Evolutionary conservation across 2,888 invertebrate species (phyloP), one percentile per base, ranked within the genome.

Genomic region (Spisula subtruncata): DNA sequence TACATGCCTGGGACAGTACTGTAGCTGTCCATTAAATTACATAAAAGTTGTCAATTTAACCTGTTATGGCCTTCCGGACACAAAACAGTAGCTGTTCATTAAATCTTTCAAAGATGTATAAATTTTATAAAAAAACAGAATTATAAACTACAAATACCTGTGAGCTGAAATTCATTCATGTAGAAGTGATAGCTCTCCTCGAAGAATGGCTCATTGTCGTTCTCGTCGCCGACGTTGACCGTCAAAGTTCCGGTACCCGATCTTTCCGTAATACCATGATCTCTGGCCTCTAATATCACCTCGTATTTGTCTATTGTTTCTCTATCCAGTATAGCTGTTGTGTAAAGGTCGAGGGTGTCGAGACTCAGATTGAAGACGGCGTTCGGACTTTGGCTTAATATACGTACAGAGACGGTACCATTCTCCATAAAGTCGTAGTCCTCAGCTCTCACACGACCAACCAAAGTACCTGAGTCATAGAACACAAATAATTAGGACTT

Each of bases 121-220:
- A n/a, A 2, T 41, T 41, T 41, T 2, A 41, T 8, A 2, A 8
- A 2, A 41, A 41, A 8, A 41, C 41, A 41, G 41, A 5, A 41
- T 41, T 41, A 41, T 41, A 41, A 41, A 8, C 41, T 5, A 41
- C 41, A 66, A 66, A 25, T 90, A 85, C 87, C 85, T 41, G 56
- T 46, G 2, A 41, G 71, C 54, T 90, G 87, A 18, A 56, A 56
- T 82, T 93, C 93, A 14, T 88, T 86, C 71, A 93, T 71, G 1
- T 83, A 32, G 18, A 90, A 86, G 10, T 25, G 32, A 80, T 91
- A 93, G 1, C 89, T 54, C 18, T 86, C 16, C 6, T 83, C 89
- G 90, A 99, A 99, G 97, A 98, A 98, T 93, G 99, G 99, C 92
- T 99, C 98, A 97, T 99, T 99, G 98, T 99, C 99, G 98, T 99